Base-by-base conservation (phyloP, 2,113 vertebrate species). In the Actenoides lindsayi region DNA sequence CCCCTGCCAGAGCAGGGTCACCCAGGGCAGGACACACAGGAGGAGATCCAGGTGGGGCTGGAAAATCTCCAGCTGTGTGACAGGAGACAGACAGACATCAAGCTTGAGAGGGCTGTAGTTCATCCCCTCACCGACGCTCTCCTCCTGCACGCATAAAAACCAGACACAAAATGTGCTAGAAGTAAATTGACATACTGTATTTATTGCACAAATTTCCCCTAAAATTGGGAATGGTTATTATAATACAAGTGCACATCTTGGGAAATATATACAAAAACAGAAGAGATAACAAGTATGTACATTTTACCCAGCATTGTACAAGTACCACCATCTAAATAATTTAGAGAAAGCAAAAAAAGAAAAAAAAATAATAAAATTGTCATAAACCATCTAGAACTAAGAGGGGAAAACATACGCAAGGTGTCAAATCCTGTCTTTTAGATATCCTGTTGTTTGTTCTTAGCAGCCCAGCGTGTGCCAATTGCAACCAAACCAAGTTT, bases 181-280 rank as follows among this genome's bases (percentile, higher is more conserved):
- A 95, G 96, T 96, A 98, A 98, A 98, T 30, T 95, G 97, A 98
- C 96, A 96, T 97, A 96, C 96, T 98, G 97, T 98, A 97, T 99
- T 99, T 99, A 99, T 99, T 99, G 99, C 99, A 99, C 99, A 99
- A 99, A 98, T 98, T 99, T 99, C 98, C 99, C 99, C 99, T 98
- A 99, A 99, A 99, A 99, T 98, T 98, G 99, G 99, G 99, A 99
- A 98, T 98, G 98, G 98, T 98, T 98, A 98, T 98, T 98, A 97
- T 98, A 98, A 98, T 98, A 99, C 97, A 98, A 96, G 98, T 98
- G 97, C 97, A 98, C 98, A 98, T 97, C 98, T 97, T 98, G 98
- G 98, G 98, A 99, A 98, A 98, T 99, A 98, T 99, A 98, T 99
- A 99, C 99, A 99, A 98, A 99, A 99, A 98, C 77, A 98, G 96